Conservation (phyloP, 1,140 invertebrate species). For the Scaptomyza hsui region DNA sequence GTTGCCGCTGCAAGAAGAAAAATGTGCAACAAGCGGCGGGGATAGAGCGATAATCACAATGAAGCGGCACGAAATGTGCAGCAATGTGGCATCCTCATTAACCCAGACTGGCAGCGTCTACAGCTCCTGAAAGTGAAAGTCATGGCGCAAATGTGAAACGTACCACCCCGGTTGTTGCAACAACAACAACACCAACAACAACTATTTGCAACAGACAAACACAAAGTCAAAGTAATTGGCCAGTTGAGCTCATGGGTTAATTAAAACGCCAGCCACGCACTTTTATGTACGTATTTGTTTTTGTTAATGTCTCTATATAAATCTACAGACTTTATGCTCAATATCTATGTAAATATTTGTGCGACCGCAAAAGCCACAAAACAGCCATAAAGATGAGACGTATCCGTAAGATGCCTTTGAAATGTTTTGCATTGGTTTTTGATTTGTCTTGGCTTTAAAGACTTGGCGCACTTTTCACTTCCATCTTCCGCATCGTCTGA, state of each 20-base stretch:
- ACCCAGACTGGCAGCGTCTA: slow-evolving; percentile 46
- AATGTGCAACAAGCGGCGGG: slow-evolving; percentile 36
- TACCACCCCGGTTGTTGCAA: slow-evolving; percentile 9
- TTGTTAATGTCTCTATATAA: slow-evolving; percentile 43
- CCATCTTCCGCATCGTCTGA: slow-evolving; percentile 70
- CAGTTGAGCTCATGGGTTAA: slow-evolving; percentile 56
- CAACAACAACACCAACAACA: too few species aligned
- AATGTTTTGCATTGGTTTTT: slow-evolving; percentile 58
- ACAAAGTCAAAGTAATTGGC: slow-evolving; percentile 50
- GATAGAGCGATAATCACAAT: slow-evolving; percentile 76
- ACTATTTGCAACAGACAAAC: slow-evolving; percentile 19
- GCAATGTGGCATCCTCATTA: slow-evolving; percentile 81
- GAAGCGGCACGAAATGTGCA: slow-evolving; percentile 78
- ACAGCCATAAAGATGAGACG: slow-evolving; percentile 36
- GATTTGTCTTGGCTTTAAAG: slow-evolving; percentile 34
- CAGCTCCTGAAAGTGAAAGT: slow-evolving; percentile 67
- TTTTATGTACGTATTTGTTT: slow-evolving; percentile 6
- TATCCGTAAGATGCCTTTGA: slow-evolving; percentile 80
- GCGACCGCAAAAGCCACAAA: slow-evolving; percentile 71
- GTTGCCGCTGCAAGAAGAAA: slow-evolving; percentile 23
- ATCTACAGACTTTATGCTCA: slow-evolving; percentile 34
- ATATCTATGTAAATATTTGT: slow-evolving; percentile 69
- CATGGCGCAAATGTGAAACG: slow-evolving; percentile 73
- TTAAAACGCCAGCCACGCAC: slow-evolving; percentile 53
- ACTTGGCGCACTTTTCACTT: slow-evolving; percentile 64